Base-by-base conservation (phyloP, 1,140 invertebrate species). In the Ips typographus region DNA sequence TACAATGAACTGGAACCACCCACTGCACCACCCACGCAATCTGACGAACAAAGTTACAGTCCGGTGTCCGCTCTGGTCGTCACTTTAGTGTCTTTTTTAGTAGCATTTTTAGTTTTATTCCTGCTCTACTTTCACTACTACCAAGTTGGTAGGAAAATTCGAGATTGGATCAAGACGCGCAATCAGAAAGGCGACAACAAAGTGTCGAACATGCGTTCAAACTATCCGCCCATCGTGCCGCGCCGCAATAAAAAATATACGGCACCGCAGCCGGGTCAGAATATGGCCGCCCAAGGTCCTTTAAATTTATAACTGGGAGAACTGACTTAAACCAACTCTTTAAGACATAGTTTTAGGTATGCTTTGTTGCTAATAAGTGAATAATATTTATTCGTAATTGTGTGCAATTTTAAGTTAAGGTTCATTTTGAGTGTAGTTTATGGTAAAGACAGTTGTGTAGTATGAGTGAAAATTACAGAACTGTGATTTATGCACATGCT, bases 111-210 rank as follows among this genome's bases (percentile, higher is more conserved):
- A 71, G 70, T 77, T 62, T 79, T 80, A 57, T 79, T 75, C 76
- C 75, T 80, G 43, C 71, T 81, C 52, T 81, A 79, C 67, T 76
- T 77, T 77, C 78, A 80, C 65, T 81, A 76, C 55, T 81, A 81
- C 73, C 77, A 75, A 64, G 71, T 79, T 77, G 80, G 80, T 77
- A 75, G 65, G 38, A 72, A 72, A 49, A 41, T 81, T 38, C 77
- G 78, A 53, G 57, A 59, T 38, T 80, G 78, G 78, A 58, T 80
- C 44, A 77, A 78, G 55, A 52, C 67, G 5, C 63, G 56, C 8
- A 71, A 51, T n/a, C 57, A 66, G 38, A 76, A 72, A 52, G 59
- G 62, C 5, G 70, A 68, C 3, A 68, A 55, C 8, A 65, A 65
- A 57, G 37, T 66, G 38, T 49, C 42, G 49, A 40, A 70, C 40